Evolutionary conservation across 1,140 invertebrate genomes (phyloP), one percentile per base, ranked within the genome.

Genomic region (Cylas formicarius): DNA sequence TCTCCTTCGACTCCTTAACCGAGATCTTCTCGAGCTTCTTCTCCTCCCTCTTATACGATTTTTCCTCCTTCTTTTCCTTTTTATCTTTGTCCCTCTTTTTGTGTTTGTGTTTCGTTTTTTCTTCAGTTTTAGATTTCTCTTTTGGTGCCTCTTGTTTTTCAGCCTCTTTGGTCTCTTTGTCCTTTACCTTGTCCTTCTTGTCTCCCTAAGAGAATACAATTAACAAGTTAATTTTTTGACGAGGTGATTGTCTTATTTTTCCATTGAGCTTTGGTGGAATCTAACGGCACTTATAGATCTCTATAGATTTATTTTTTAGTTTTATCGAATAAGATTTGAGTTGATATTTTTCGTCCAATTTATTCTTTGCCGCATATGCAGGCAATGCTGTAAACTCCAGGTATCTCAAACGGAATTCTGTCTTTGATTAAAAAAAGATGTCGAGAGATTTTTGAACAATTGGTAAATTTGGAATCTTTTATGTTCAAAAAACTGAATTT

Each of bases 21-120:
- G 6, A 19, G 27, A 13, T 19, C n/a, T 31, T 34, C 18, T 33
- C 48, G 9, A 22, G 21, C 24, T 44, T 50, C 26, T 43, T 49
- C 4, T 50, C 43, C 14, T 45, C 43, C 28, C 33, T 42, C 13
- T 38, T 44, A 32, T 48, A 16, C 8, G 23, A 31, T 45, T 53
- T 62, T 27, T 56, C 50, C 19, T 57, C 48, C 32, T 48, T 54
- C 31, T 48, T 61, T 20, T 63, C 60, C 33, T 56, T 55, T 18
- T 49, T 32, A 20, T 53, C 49, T 27, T 56, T 56, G 33, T 60
- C 60, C 41, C 57, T 61, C 23, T 62, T 60, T 34, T 60, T 62
- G 35, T 61, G 55, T 41, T 60, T 63, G 29, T 61, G 57, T 42
- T 57, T 58, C 20, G 46, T 44, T 44, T 53, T 63, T 2, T 62